Evolutionary conservation across 2,888 invertebrate genomes (phyloP).

Genomic region (Xestia ashworthii): DNA sequence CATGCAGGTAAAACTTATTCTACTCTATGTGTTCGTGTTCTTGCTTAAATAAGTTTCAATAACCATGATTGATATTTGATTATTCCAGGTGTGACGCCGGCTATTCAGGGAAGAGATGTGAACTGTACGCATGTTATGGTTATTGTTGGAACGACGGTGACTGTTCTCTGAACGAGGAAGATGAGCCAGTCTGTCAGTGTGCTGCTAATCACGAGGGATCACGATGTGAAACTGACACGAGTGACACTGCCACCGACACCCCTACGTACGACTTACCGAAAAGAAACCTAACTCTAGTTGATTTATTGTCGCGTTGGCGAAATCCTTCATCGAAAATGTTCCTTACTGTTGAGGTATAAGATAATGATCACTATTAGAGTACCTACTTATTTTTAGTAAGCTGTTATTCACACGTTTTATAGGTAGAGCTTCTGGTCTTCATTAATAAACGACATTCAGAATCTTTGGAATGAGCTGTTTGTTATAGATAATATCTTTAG

Average conservation of each 20-base stretch:
- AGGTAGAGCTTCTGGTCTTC: too few relatives aligned
- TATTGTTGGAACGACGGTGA: background rate
- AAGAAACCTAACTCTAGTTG: background rate
- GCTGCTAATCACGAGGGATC: background rate
- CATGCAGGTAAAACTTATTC: too few relatives aligned
- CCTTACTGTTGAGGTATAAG: conserved; percentile 1
- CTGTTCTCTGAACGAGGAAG: background rate
- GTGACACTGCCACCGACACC: background rate
- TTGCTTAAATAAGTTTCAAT: too few relatives aligned
- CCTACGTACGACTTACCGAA: background rate
- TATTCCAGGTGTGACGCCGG: background rate
- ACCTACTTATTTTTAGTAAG: too few relatives aligned
- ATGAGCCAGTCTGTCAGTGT: background rate
- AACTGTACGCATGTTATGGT: background rate
- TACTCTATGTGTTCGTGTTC: too few relatives aligned
- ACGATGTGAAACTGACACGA: background rate
- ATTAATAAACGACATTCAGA: too few relatives aligned
- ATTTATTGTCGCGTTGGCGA: background rate
- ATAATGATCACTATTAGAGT: too few relatives aligned
- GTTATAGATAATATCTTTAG: too few relatives aligned
- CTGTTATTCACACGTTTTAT: too few relatives aligned
- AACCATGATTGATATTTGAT: background rate
- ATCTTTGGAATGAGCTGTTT: too few relatives aligned
- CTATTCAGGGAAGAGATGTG: background rate
- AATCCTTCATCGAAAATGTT: background rate